A percentile compares a stretch with the other conserved stretches of the same genome.
phyloP scores from a whole-genome alignment of 2,113 vertebrate species.

The Dinomys branickii region DNA sequence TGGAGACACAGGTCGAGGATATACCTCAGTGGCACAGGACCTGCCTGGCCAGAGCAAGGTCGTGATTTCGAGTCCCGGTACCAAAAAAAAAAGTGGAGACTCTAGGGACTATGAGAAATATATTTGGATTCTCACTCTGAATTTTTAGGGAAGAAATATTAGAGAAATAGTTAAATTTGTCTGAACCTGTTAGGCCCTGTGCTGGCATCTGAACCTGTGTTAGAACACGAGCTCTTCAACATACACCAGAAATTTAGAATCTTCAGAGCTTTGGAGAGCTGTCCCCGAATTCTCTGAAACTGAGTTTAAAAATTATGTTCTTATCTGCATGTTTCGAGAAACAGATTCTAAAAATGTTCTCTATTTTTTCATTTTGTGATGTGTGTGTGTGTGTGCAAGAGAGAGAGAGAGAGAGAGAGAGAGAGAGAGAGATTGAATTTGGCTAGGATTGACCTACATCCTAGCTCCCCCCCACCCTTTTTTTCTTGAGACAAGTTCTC shows the following conservation, averaged over 20 bases:
- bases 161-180: conserved; percentile 16
- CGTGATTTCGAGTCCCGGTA: too few species aligned
- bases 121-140: not conserved
- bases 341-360: not conserved
- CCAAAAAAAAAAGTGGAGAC: not conserved
- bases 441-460: not conserved
- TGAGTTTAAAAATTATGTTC: not conserved
- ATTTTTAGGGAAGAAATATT: conserved; percentile 26
- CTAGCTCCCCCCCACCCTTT: not conserved
- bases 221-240: not conserved
- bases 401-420: too few species aligned
- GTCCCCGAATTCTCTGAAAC: not conserved
- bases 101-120: not conserved
- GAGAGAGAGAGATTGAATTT: too few species aligned
- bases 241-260: not conserved
- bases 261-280: not conserved
- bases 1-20: too few species aligned
- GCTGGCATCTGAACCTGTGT: not conserved
- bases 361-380: not conserved
- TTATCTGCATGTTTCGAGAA: not conserved
- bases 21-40: too few species aligned
- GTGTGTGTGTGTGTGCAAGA: not conserved
- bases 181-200: not conserved
- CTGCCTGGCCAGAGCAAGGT: too few species aligned
- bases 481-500: not conserved